Conservation (phyloP, 2,888 invertebrate genomes). For the Odontocerum albicorne region DNA sequence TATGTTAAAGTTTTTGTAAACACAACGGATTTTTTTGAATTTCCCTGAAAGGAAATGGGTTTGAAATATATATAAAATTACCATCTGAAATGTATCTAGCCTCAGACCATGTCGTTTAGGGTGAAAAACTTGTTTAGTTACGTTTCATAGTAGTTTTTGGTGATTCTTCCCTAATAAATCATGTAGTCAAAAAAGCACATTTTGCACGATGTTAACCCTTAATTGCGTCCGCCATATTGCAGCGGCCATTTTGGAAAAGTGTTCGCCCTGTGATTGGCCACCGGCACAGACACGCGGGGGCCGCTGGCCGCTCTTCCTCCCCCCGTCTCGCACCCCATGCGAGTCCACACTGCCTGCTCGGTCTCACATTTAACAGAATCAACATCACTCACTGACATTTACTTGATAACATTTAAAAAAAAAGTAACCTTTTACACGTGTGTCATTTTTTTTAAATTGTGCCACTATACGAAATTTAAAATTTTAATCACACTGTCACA, state of each 20-base stretch:
- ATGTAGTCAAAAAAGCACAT: slow-evolving; percentile 1
- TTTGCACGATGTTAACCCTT: slow-evolving; percentile 24
- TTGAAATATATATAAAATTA: no score
- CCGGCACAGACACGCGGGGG: slow-evolving; percentile 23
- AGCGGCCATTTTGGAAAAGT: slow-evolving; percentile 54
- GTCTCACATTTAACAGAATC: slow-evolving; percentile 18
- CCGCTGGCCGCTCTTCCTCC: slow-evolving; percentile 18
- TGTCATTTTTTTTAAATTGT: slow-evolving; percentile 7
- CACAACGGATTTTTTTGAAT: no score
- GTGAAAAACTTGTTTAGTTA: no score
- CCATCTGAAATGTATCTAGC: no score
- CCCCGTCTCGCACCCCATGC: slow-evolving; percentile 25
- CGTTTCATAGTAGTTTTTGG: no score
- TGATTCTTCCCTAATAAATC: not conserved
- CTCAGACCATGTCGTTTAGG: no score
- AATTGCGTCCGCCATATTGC: slow-evolving; percentile 53
- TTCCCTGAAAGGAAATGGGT: no score
- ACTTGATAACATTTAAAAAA: not conserved
- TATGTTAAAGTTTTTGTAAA: no score
- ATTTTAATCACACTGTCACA: slow-evolving; percentile 9
- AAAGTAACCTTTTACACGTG: slow-evolving; percentile 4
- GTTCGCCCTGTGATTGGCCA: slow-evolving; percentile 27
- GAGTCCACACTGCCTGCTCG: slow-evolving; percentile 12
- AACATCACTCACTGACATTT: slow-evolving; percentile 22
- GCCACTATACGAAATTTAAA: slow-evolving; percentile 14